Evolutionary conservation across 2,888 invertebrate genomes (phyloP), one percentile per base, ranked within the genome.

Genomic region (Lasioglossum vierecki): DNA sequence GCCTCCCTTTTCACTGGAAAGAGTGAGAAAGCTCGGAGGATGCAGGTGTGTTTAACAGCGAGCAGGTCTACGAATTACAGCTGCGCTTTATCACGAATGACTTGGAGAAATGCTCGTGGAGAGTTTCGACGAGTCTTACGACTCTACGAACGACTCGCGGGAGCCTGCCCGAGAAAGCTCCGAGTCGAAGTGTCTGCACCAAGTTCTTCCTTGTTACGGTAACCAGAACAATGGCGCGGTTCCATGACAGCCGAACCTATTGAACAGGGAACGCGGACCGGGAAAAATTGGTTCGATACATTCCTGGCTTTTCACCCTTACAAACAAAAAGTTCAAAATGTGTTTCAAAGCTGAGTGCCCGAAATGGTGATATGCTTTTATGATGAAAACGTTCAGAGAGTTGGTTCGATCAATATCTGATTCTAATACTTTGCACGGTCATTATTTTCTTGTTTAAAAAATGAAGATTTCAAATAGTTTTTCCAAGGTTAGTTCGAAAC

Each of bases 11-110:
- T 5, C 3, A 13, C 13, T 11, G 9, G 13, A 11, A 1, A 13
- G 13, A 30, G 6, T 26, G n/a, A 41, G 44, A 9, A n/a, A 53
- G 53, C 22, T 22, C 53, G 18, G n/a, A n/a, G 44, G n/a, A 44
- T 60, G 72, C 79, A 79, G 79, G 79, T 72, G 72, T 30, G 72
- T 72, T 60, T 60, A 79, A 72, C 26, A 63, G 79, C 41, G 71
- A 35, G 22, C 49, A 15, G 22, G 30, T 72, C 18, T n/a, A 41
- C 26, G 78, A 66, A 60, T 60, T 35, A 46, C 68, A 39, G 46
- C 46, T 26, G 46, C 44, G 63, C 60, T 79, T 60, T 46, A 79
- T 15, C 46, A 72, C 39, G 79, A 79, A 79, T 46, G 60, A 60
- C 30, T n/a, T 63, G 63, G 79, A 26, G 72, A 72, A 63, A 78